phyloP scores from a whole-genome alignment of 2,113 vertebrate species.

The Trematocara stigmaticum region DNA sequence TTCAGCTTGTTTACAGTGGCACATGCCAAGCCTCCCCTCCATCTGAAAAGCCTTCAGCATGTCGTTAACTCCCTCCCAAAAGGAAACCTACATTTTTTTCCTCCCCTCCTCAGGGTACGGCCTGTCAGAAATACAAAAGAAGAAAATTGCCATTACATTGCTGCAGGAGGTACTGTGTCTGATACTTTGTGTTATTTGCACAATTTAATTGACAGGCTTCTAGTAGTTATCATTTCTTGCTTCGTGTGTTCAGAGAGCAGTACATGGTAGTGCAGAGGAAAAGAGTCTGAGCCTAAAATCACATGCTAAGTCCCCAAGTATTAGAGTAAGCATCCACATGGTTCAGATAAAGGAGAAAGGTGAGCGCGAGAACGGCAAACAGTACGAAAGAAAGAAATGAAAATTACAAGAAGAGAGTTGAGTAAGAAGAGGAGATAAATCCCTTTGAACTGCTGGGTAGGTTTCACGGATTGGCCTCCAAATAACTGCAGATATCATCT shows the following conservation, averaged over 20 bases:
- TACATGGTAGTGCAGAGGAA: neutral
- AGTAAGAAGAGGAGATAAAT: neutral
- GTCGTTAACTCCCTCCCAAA: conserved; percentile 58
- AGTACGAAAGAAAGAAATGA: neutral
- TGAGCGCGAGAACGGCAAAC: neutral
- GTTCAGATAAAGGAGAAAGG: conserved; percentile 9
- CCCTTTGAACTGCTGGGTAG: neutral
- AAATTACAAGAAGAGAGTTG: neutral
- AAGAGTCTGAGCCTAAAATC: conserved; percentile 34
- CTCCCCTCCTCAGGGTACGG: conserved; percentile 10
- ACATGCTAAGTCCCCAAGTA: conserved; percentile 25
- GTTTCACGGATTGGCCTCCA: neutral
- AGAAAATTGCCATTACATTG: conserved; percentile 50
- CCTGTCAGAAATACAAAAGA: conserved; percentile 59
- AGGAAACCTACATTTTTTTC: conserved; percentile 29
- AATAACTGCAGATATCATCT: conserved; percentile 8
- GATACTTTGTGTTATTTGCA: conserved; percentile 9
- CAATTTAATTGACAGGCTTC: conserved; percentile 41
- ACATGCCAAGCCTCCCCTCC: conserved; percentile 53
- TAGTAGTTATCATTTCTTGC: neutral
- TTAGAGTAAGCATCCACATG: neutral
- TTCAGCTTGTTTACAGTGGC: conserved; percentile 62
- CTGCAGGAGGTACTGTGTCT: conserved; percentile 41
- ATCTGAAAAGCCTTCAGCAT: conserved; percentile 58
- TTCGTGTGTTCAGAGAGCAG: neutral